A percentile compares a stretch with the other conserved stretches of the same genome.
Evolutionary conservation across 2,888 invertebrate species (phyloP).

Genomic region (Reticulitermes lucifugus): DNA sequence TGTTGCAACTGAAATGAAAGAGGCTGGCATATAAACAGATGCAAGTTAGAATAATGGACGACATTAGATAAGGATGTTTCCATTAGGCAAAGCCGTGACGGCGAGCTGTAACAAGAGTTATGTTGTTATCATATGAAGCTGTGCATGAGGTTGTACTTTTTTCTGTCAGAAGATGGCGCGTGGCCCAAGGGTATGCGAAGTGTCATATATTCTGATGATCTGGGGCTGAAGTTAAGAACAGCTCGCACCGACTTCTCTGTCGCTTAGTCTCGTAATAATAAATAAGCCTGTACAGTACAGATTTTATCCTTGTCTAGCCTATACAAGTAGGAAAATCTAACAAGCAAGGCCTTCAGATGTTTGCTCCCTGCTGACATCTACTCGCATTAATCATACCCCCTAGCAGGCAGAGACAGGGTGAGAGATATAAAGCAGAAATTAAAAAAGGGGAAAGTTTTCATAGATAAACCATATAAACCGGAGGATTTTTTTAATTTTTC

Average conservation of each 20-base stretch:
- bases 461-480: slow-evolving; percentile 26
- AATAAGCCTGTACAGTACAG: background rate
- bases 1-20: background rate
- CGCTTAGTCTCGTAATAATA: background rate
- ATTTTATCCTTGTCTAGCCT: background rate
- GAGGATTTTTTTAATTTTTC: slow-evolving; percentile 45
- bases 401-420: slow-evolving; percentile 13
- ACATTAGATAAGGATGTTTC: background rate
- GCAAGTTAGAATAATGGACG: background rate
- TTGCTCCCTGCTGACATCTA: slow-evolving; percentile 39
- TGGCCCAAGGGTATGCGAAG: background rate
- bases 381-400: slow-evolving; percentile 48
- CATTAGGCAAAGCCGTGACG: background rate
- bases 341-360: slow-evolving; percentile 8
- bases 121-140: background rate
- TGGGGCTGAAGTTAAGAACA: background rate
- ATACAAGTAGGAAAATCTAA: background rate
- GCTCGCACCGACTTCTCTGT: background rate
- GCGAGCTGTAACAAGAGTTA: background rate
- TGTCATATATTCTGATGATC: slow-evolving; percentile 1
- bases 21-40: background rate
- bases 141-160: background rate
- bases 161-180: background rate
- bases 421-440: background rate
- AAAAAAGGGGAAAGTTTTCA: slow-evolving; percentile 7